These are phyloP conservation scores for Rhynchotus rufescens DNA, from an alignment of 2,797 vertebrate genomes.

Conservation along the genomic window DNA sequence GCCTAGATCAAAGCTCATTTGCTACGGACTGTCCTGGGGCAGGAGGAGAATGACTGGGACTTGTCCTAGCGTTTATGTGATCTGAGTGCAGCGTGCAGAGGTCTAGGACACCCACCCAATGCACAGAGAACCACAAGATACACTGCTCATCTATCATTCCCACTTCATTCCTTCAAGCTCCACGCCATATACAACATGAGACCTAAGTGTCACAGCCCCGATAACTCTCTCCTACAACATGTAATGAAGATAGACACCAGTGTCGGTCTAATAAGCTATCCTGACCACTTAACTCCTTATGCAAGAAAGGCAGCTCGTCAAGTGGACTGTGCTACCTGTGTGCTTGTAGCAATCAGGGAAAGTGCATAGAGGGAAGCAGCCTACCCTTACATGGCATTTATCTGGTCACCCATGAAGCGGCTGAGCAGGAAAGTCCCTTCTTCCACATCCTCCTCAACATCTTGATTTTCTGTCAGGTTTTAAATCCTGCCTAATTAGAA, in stretches of 20 bases:
- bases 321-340: background rate
- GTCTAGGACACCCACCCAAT: rapidly evolving
- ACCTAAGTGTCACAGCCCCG: background rate
- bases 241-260: background rate
- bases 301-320: background rate
- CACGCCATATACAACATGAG: background rate
- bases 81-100: background rate
- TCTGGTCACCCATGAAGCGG: background rate
- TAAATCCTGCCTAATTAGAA: constrained; percentile 12
- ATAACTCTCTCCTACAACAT: background rate
- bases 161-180: background rate
- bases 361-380: background rate
- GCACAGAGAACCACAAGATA: background rate
- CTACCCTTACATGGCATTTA: background rate
- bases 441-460: background rate
- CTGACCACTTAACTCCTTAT: background rate
- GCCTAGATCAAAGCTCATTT: background rate
- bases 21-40: background rate
- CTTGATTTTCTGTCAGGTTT: constrained; percentile 57
- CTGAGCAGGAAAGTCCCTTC: background rate
- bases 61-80: background rate
- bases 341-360: background rate
- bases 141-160: background rate
- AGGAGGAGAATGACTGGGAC: background rate
- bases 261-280: background rate